Evolutionary conservation across 2,113 vertebrate species (phyloP).

Genomic region (Ceyx melanurus): DNA sequence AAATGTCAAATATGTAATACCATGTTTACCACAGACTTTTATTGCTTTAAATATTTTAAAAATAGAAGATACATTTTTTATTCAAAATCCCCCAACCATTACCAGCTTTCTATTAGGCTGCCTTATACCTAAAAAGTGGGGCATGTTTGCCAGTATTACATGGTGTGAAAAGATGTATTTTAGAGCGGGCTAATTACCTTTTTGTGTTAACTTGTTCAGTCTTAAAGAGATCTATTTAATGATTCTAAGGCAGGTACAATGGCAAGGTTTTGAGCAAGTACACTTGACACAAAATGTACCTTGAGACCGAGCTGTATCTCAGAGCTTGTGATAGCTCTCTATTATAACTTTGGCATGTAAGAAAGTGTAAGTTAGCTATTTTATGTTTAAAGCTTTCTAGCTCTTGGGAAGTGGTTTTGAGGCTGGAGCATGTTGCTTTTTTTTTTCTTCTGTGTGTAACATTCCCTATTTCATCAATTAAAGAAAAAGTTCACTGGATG

Average conservation of each 20-base stretch:
- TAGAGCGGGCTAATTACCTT: not conserved
- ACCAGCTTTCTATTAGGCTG: slow-evolving; percentile 54
- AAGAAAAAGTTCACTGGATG: slow-evolving; percentile 24
- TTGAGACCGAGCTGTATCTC: not conserved
- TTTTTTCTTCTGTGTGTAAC: not conserved
- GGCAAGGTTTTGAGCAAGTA: slow-evolving; percentile 8
- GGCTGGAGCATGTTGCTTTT: not conserved
- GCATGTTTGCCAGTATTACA: slow-evolving; percentile 2
- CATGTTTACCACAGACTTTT: slow-evolving; percentile 68
- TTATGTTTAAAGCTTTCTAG: slow-evolving; percentile 5
- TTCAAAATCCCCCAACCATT: slow-evolving; percentile 58
- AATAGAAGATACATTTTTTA: slow-evolving; percentile 58
- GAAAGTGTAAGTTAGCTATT: slow-evolving; percentile 38
- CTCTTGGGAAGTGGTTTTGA: not conserved
- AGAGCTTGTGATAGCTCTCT: slow-evolving; percentile 23
- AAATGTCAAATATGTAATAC: slow-evolving; percentile 74
- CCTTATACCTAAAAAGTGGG: slow-evolving; percentile 27
- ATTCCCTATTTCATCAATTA: slow-evolving; percentile 16
- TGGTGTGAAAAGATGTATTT: slow-evolving; percentile 25
- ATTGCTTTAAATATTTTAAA: slow-evolving; percentile 71
- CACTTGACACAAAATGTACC: not conserved
- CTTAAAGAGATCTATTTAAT: slow-evolving; percentile 1
- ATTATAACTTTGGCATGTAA: slow-evolving; percentile 56
- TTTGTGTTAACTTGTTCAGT: slow-evolving; percentile 13
- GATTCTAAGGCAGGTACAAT: not conserved